Evolutionary conservation across 2,888 invertebrate genomes (phyloP).

Genomic region (Hirudinaria manillensis): DNA sequence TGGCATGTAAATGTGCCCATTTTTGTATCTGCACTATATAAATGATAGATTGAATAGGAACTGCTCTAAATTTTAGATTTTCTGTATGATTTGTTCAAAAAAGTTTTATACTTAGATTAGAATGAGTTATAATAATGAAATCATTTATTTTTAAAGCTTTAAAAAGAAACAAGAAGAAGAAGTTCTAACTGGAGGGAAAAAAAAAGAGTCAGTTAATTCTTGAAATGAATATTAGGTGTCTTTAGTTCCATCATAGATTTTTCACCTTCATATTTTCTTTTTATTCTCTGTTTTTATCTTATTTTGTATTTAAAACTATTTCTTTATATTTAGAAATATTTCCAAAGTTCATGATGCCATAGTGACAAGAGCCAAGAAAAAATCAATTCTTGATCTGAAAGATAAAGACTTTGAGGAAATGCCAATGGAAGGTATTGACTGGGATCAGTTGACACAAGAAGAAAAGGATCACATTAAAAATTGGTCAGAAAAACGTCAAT

Average conservation of each 20-base stretch:
- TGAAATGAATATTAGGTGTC: neutral
- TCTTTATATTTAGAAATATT: neutral
- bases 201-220: constrained; percentile 41
- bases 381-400: constrained; percentile 29
- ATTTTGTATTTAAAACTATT: neutral
- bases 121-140: neutral
- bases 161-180: constrained; percentile 56
- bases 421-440: constrained; percentile 39
- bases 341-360: neutral
- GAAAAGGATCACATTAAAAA: constrained; percentile 37
- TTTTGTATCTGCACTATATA: too few species aligned
- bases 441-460: constrained; percentile 38
- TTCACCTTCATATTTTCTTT: neutral
- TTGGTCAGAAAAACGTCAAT: constrained; percentile 28
- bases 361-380: constrained; percentile 20
- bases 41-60: too few species aligned
- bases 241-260: neutral
- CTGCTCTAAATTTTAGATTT: too few species aligned
- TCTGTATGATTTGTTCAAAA: too few species aligned
- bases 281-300: neutral
- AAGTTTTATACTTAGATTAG: neutral
- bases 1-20: too few species aligned
- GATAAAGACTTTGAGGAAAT: constrained; percentile 36
- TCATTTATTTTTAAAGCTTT: constrained; percentile 50
- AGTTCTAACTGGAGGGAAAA: constrained; percentile 53